These are phyloP conservation scores for Sturmia bella DNA, from an alignment of 2,888 invertebrate species.

Conservation along the genomic window DNA sequence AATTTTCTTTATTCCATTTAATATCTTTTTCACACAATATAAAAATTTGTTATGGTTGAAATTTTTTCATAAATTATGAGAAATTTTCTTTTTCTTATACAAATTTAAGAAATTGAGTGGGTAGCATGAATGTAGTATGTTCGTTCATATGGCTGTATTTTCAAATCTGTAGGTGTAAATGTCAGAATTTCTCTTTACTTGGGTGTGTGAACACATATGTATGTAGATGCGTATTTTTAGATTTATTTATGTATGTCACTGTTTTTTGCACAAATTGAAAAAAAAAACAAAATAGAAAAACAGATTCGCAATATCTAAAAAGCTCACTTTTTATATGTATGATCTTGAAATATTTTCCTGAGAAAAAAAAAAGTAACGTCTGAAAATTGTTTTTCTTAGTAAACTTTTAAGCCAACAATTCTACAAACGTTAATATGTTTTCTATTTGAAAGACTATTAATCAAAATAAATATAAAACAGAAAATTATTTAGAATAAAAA, in stretches of 20 bases:
- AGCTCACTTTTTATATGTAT: slow-evolving; percentile 6
- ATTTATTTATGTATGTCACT: not conserved
- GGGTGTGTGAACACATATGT: not conserved
- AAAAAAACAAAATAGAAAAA: no score
- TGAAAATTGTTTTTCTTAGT: slow-evolving; percentile 25
- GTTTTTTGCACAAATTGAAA: slow-evolving; percentile 14
- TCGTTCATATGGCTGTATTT: not conserved
- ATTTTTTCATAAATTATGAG: slow-evolving; percentile 39
- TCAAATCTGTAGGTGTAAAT: slow-evolving; percentile 52
- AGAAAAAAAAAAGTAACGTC: slow-evolving; percentile 13
- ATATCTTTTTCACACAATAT: slow-evolving; percentile 33
- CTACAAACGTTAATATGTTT: not conserved
- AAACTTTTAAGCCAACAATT: slow-evolving; percentile 17
- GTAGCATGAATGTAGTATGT: slow-evolving; percentile 2
- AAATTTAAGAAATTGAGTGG: slow-evolving; percentile 51
- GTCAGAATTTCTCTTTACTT: slow-evolving; percentile 35
- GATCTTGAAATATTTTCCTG: slow-evolving; percentile 60
- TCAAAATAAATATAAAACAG: slow-evolving; percentile 1
- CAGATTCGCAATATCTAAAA: slow-evolving; percentile 1
- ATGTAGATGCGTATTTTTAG: not conserved
- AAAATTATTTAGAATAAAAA: not conserved
- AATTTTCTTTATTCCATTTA: slow-evolving; percentile 16
- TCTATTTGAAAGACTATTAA: no score
- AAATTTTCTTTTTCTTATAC: slow-evolving; percentile 21
- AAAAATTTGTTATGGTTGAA: slow-evolving; percentile 19